Evolutionary conservation across 2,888 invertebrate species (phyloP).

Genomic region (Aphodius sticticus): DNA sequence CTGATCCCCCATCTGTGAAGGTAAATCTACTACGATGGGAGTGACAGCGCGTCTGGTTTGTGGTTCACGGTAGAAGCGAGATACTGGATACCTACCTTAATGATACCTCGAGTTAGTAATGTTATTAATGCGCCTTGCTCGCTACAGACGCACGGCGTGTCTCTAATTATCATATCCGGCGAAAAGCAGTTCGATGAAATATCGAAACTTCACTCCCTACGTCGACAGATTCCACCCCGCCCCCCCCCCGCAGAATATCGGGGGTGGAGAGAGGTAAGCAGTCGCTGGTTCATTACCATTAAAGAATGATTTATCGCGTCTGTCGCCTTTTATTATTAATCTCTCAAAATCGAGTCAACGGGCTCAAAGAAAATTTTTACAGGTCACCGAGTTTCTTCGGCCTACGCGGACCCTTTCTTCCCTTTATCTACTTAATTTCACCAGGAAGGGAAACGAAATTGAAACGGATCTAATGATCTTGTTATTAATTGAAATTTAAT

Average conservation of each 20-base stretch:
- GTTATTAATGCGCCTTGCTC: neutral
- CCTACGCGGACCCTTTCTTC: neutral
- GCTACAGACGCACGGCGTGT: neutral
- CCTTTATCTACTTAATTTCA: neutral
- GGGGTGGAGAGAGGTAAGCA: neutral
- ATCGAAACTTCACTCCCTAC: neutral
- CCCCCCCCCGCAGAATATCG: neutral
- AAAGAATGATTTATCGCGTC: neutral
- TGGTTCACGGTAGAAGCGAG: neutral
- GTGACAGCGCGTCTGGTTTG: neutral
- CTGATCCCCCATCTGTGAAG: neutral
- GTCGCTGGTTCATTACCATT: neutral
- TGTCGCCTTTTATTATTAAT: neutral
- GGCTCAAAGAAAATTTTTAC: neutral
- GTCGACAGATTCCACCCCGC: neutral
- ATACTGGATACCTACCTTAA: neutral
- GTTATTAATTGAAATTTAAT: neutral
- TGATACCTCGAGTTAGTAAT: neutral
- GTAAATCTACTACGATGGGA: neutral
- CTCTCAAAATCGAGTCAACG: neutral
- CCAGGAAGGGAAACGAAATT: neutral
- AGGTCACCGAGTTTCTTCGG: neutral
- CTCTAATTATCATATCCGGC: neutral
- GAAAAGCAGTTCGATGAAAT: neutral
- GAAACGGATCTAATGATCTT: neutral